Percentiles rank a stretch among this genome's conserved stretches.
These are phyloP conservation scores for Rhynchopsitta pachyrhyncha DNA, from an alignment of 2,113 vertebrate species.

Conservation along the genomic window DNA sequence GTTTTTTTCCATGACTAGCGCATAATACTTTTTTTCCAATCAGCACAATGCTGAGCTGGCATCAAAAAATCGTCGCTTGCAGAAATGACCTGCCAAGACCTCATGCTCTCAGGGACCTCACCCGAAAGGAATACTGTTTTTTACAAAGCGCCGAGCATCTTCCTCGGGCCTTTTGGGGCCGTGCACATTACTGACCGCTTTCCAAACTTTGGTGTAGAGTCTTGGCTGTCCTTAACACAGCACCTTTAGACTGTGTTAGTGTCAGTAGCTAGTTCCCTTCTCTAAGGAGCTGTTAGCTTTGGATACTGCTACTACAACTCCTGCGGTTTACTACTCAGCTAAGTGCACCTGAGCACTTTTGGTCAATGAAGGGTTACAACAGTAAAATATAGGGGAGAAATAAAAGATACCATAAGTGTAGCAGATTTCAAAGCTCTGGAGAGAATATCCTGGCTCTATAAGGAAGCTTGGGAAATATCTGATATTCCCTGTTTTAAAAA, in stretches of 20 bases:
- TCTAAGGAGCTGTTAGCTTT: neutral
- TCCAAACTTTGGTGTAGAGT: neutral
- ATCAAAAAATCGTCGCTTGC: neutral
- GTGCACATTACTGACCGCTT: neutral
- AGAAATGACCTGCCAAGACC: neutral
- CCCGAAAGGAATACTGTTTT: neutral
- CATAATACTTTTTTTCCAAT: neutral
- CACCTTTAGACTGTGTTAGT: neutral
- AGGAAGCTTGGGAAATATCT: neutral
- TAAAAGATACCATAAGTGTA: neutral
- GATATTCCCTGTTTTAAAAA: neutral
- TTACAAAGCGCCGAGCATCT: neutral
- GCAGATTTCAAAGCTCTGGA: neutral
- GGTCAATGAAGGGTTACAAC: accelerated
- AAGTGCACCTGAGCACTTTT: neutral
- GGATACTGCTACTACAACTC: neutral
- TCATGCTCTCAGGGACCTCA: neutral
- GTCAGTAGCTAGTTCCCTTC: neutral
- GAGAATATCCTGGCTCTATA: neutral
- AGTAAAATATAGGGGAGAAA: neutral
- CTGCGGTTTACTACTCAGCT: neutral
- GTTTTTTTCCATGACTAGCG: neutral
- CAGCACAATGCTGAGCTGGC: neutral
- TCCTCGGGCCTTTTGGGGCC: neutral
- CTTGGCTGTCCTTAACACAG: neutral